phyloP scores from a whole-genome alignment of 2,797 vertebrate species.

The Myotis pilosus region DNA sequence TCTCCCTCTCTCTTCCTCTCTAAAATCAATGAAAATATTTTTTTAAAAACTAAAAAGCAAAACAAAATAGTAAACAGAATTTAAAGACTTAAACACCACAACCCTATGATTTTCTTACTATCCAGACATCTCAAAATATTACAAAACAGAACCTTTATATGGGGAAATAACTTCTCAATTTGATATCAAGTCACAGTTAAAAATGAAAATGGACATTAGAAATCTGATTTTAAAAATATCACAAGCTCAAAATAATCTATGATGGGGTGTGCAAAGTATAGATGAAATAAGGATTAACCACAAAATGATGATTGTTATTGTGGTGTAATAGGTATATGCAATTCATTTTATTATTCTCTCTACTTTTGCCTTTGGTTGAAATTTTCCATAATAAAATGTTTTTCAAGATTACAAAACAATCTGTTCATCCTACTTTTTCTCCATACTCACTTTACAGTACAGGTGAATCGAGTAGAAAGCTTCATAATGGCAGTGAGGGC shows the following conservation, averaged over 20 bases:
- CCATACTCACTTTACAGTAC: constrained; percentile 93
- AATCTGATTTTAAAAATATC: constrained; percentile 7
- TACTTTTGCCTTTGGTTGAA: constrained; percentile 26
- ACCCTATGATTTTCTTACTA: background rate
- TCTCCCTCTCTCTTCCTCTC: background rate
- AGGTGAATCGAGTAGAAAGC: constrained; percentile 95
- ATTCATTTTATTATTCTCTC: background rate
- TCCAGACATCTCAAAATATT: constrained; percentile 30
- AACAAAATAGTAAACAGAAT: constrained; percentile 9
- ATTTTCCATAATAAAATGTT: background rate
- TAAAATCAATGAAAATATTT: background rate
- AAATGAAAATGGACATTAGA: background rate
- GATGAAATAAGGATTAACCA: background rate
- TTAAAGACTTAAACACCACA: constrained; percentile 26
- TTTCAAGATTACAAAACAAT: background rate
- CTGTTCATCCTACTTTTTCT: background rate
- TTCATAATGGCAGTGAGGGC: constrained; percentile 99
- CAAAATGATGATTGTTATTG: background rate
- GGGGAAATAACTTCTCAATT: background rate
- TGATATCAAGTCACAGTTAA: background rate
- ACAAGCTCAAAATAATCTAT: constrained; percentile 10
- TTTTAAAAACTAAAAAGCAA: background rate
- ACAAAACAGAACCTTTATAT: background rate
- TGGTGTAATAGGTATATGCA: background rate
- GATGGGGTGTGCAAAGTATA: background rate